Evolutionary conservation across 2,797 vertebrate genomes (phyloP).

Genomic region (Gouania willdenowi): DNA sequence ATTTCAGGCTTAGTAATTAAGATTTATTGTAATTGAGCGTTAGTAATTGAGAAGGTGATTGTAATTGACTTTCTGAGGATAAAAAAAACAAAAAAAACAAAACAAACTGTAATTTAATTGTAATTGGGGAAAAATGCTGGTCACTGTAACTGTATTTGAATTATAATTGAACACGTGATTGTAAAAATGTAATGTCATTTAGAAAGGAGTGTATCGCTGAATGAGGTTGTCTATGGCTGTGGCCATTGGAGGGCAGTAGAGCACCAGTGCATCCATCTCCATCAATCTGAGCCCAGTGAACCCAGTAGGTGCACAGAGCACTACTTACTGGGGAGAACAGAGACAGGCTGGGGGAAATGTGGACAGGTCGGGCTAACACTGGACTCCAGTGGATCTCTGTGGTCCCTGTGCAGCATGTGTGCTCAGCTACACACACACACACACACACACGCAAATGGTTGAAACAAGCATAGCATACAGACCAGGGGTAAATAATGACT

Average conservation of each 20-base stretch:
- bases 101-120: too few species aligned
- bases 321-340: constrained; percentile 59
- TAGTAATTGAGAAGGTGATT: too few species aligned
- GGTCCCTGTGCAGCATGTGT: constrained; percentile 38
- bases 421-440: constrained; percentile 16
- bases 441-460: constrained; percentile 18
- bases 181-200: too few species aligned
- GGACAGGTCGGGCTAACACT: constrained; percentile 61
- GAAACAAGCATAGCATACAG: constrained; percentile 10
- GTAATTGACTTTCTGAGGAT: too few species aligned
- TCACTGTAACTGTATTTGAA: too few species aligned
- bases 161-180: too few species aligned
- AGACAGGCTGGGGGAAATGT: constrained; percentile 61
- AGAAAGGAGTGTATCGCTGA: constrained; percentile 11
- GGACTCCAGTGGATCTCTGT: constrained; percentile 56
- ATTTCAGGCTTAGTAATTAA: too few species aligned
- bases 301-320: constrained; percentile 54
- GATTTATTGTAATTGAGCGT: too few species aligned
- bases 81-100: too few species aligned
- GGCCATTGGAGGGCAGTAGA: constrained; percentile 99
- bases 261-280: constrained; percentile 86
- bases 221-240: constrained; percentile 15
- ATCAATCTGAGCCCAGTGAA: constrained; percentile 37
- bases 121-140: too few species aligned
- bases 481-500: not conserved